Conservation (phyloP, 2,888 invertebrate genomes). For the Caenorhabditis sinica region DNA sequence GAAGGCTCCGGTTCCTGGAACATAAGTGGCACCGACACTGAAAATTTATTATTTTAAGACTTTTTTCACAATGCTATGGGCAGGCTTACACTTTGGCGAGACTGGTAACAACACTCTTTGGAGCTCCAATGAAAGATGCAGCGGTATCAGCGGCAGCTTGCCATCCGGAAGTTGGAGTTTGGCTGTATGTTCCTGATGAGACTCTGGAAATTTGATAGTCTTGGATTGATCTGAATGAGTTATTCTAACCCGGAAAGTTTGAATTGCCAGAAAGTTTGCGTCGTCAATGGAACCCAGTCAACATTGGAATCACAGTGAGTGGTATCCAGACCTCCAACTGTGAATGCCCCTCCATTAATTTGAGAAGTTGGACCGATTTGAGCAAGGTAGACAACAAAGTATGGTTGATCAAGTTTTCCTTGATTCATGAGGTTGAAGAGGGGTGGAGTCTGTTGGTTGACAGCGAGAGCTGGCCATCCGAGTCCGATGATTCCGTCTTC, state of each 20-base stretch:
- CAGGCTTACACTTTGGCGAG: constrained; percentile 67
- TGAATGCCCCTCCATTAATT: constrained; percentile 75
- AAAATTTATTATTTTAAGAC: constrained; percentile 3
- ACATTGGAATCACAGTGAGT: constrained; percentile 66
- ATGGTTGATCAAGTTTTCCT: constrained; percentile 71
- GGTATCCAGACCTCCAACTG: constrained; percentile 74
- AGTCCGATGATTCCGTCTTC: constrained; percentile 83
- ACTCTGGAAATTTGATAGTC: constrained; percentile 50
- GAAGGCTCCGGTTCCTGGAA: constrained; percentile 70
- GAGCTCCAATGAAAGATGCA: constrained; percentile 78
- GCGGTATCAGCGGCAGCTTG: constrained; percentile 78
- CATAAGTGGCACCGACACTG: constrained; percentile 76
- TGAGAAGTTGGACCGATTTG: constrained; percentile 67
- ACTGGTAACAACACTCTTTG: constrained; percentile 71
- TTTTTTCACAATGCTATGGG: too few species aligned
- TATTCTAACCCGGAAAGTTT: constrained; percentile 62
- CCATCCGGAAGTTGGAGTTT: constrained; percentile 63
- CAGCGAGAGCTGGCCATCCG: constrained; percentile 85
- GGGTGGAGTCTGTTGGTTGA: constrained; percentile 84
- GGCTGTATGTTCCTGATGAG: constrained; percentile 62
- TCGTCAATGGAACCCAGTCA: constrained; percentile 73
- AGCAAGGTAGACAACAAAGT: constrained; percentile 71
- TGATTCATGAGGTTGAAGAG: constrained; percentile 78
- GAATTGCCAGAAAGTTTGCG: constrained; percentile 76
- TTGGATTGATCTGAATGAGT: neutral